phyloP scores from a whole-genome alignment of 2,888 invertebrate genomes.

The Chrysodeixis includens region DNA sequence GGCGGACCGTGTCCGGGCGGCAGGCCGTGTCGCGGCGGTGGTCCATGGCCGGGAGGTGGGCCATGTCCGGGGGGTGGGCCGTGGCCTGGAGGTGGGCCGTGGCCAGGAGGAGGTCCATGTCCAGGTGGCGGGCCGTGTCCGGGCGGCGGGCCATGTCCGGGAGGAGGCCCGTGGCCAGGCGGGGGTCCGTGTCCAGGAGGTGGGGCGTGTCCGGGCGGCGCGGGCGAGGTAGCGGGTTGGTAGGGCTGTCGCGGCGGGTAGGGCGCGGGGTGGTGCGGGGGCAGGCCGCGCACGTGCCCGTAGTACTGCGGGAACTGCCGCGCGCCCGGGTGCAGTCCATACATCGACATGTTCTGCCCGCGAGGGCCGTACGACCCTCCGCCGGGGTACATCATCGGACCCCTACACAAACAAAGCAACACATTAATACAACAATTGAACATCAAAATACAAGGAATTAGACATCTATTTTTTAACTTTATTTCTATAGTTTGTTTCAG shows the following conservation, averaged over 20 bases:
- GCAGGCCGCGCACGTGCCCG: slow-evolving; percentile 63
- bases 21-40: neutral
- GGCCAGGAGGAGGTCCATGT: slow-evolving; percentile 15
- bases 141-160: neutral
- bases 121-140: slow-evolving; percentile 24
- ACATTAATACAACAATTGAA: no score
- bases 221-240: slow-evolving; percentile 26
- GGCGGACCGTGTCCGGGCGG: slow-evolving; percentile 14
- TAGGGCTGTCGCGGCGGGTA: slow-evolving; percentile 51
- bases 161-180: neutral
- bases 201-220: slow-evolving; percentile 20
- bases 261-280: slow-evolving; percentile 29
- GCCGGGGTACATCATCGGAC: slow-evolving; percentile 81
- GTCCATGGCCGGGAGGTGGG: neutral
- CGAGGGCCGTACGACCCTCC: slow-evolving; percentile 73
- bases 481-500: no score
- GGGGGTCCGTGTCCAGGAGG: slow-evolving; percentile 25
- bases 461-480: no score
- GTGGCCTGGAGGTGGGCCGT: slow-evolving; percentile 17
- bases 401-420: slow-evolving; percentile 60
- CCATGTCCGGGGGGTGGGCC: neutral
- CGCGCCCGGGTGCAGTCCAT: slow-evolving; percentile 56
- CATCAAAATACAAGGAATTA: no score
- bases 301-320: slow-evolving; percentile 74
- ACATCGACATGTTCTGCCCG: slow-evolving; percentile 69